phyloP scores from a whole-genome alignment of 2,888 invertebrate species.

The Epirrita christyi region DNA sequence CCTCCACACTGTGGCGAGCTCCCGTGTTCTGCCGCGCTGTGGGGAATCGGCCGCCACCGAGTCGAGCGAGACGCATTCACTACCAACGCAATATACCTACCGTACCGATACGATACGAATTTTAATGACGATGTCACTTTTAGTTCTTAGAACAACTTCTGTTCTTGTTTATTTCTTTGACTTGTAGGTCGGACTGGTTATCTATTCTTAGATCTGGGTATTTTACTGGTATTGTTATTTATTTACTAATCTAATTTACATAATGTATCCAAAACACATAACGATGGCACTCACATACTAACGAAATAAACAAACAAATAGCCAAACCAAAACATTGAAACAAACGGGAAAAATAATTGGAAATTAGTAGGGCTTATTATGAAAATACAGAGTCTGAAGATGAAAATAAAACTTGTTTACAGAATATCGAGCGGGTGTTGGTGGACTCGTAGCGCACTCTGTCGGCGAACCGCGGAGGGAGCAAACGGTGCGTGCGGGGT shows the following conservation, averaged over 20 bases:
- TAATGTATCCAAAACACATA: slow-evolving; percentile 30
- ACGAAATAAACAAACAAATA: neutral
- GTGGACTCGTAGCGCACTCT: slow-evolving; percentile 77
- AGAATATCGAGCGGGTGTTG: slow-evolving; percentile 81
- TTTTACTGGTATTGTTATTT: slow-evolving; percentile 1
- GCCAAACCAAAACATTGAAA: neutral
- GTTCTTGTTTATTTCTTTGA: slow-evolving; percentile 30
- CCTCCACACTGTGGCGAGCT: slow-evolving; percentile 58
- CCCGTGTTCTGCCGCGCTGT: slow-evolving; percentile 51
- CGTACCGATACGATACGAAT: slow-evolving; percentile 56
- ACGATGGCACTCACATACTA: neutral
- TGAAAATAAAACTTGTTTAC: slow-evolving; percentile 81
- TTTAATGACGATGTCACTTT: slow-evolving; percentile 61
- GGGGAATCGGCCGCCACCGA: slow-evolving; percentile 60
- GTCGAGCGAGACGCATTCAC: slow-evolving; percentile 69
- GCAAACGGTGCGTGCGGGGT: slow-evolving; percentile 54
- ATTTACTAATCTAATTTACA: slow-evolving; percentile 17
- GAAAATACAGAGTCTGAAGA: slow-evolving; percentile 61
- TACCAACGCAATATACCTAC: slow-evolving; percentile 77
- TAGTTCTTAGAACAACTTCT: slow-evolving; percentile 46
- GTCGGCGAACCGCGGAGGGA: slow-evolving; percentile 58
- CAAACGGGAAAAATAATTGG: neutral
- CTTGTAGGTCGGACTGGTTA: neutral
- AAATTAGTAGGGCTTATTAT: slow-evolving; percentile 28
- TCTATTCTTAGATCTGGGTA: neutral